Evolutionary conservation across 2,888 invertebrate genomes (phyloP), one percentile per base, ranked within the genome.

Genomic region (Torymus tubicola): DNA sequence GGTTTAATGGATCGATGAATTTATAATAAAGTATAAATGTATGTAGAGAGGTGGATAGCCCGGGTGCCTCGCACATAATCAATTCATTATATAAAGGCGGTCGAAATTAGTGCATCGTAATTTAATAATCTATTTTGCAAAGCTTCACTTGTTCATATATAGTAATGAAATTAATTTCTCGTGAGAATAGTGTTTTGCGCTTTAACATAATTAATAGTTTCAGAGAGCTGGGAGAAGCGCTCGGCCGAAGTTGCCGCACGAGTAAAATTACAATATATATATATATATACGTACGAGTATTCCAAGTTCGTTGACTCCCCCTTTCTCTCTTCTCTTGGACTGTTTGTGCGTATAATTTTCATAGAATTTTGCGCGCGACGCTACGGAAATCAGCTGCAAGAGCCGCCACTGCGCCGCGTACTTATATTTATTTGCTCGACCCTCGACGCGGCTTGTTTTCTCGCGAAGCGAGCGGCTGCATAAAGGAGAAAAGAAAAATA

Each of bases 41-140:
- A 3, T n/a, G n/a, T n/a, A n/a, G n/a, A n/a, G 61, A 67, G 57
- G 2, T 10, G 53, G 21, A 24, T 24, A 24, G n/a, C 57, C 10
- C 14, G 52, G 5, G 10, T 3, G 16, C 42, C 74, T 2, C 12
- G 67, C 53, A 67, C 71, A 75, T 75, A 75, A 80, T 75, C 71
- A 80, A 80, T 80, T 75, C 70, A 75, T 80, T 80, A 80, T 64
- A 16, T 16, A 21, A 57, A n/a, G n/a, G 61, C 24, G 53, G 13
- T 69, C 21, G 50, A 75, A 71, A 75, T 75, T 75, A 75, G 75
- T 52, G 50, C 57, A 58, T 53, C 18, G 10, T 79, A 73, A 79
- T 79, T 79, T 73, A 73, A 65, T 73, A 72, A 79, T 63, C 73
- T 61, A 63, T 73, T 72, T 68, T 53, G n/a, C 31, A 14, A 18